Base-by-base conservation (phyloP, 2,797 vertebrate species). In the Pseudopleuronectes americanus region DNA sequence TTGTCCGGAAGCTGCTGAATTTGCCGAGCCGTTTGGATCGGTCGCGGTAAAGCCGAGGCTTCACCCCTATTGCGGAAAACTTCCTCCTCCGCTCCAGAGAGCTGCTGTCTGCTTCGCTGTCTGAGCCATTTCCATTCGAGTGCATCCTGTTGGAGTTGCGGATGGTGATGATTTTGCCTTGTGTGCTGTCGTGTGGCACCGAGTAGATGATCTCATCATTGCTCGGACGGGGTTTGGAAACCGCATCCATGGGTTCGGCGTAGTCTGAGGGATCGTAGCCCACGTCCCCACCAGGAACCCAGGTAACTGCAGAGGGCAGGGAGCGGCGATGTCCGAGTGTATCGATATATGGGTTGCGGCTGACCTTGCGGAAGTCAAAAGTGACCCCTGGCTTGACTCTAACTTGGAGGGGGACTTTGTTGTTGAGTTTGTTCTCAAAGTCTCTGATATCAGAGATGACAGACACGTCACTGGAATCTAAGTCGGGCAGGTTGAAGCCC, bases 161-260 rank as follows among this genome's bases (percentile, higher is more conserved):
- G 62, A 99, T 95, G 66, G 98, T 99, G 86, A 99, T 99, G 88
- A 99, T 99, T 87, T 99, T 99, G 60, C 98, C 98, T 78, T 99
- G 98, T 17, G 97, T 99, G 94, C 97, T 99, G 92, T 99, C 97
- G 0, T 99, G 97, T 0, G 98, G 98, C 58, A 99, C 97, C 0
- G 98, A 99, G 87, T 99, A 99, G 76, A 99, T 99, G 84, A 97
- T 98, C 84, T 99, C 98, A 77, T 99, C 97, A 9, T 98, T 97
- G 74, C 96, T 96, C 0, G 90, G 95, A 17, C 97, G 92, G 0
- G 98, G 98, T 64, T 97, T 98, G 4, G 93, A 96, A 71, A 99
- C 97, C 0, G 98, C 96, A 0, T 99, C 98, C 82, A 98, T 94
- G 0, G 98, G 98, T 58, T 99, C 98, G 0, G 97, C 98, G 0